Base-by-base conservation (phyloP, 2,888 invertebrate species). In the Pseudanteris insignis region DNA sequence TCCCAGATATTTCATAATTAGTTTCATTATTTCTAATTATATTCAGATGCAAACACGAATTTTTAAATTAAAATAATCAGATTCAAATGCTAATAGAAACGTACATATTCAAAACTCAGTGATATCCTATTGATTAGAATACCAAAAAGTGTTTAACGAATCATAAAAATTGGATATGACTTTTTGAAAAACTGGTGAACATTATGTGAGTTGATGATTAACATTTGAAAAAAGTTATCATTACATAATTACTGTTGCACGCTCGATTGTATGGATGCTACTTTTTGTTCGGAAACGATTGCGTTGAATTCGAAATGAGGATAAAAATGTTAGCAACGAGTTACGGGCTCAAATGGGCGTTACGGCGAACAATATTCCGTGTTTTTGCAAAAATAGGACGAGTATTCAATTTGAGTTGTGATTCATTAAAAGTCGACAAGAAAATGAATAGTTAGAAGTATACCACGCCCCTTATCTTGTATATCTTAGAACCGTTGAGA, bases 381-480 rank as follows among this genome's bases (percentile, higher is more conserved):
- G 40, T 46, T 43, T 44, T 40, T 30, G 15, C 15, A 25, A 55
- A 55, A 55, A 55, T 55, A 55, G 55, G 47, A 55, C 57, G 48
- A 38, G 57, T 47, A 50, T 50, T 57, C 38, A 43, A 43, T 57
- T 57, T 48, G 48, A 48, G 43, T 43, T 48, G 57, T 48, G 47
- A 57, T 48, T 48, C 57, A 48, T 57, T 36, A 37, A 57, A 33
- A 37, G 48, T 37, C 36, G 38, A 57, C 57, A 57, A 57, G 57
- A 48, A 57, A 57, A 57, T 57, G 57, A 57, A 48, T 57, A 57
- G 43, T 36, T 36, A 43, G 48, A 43, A 32, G 26, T 12, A 30
- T 43, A 57, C 57, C 57, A 57, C 57, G 57, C 57, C 57, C 48
- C 57, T 50, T 50, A 50, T 58, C 50, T 58, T 38, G 58, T 50